phyloP scores from a whole-genome alignment of 2,797 vertebrate species.

The Heliangelus exortis region DNA sequence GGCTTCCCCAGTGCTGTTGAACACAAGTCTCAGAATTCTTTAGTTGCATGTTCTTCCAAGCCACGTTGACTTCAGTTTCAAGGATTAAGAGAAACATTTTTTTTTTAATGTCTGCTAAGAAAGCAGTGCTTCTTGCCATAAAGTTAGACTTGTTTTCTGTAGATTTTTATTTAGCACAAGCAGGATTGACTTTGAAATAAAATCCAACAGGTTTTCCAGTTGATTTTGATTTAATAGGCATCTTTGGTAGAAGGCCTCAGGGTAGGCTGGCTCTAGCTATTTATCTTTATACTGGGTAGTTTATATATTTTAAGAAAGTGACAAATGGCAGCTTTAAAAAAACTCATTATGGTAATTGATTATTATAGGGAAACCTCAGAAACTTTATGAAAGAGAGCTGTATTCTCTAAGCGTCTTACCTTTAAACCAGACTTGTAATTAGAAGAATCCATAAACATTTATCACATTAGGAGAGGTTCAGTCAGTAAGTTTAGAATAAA shows the following conservation, averaged over 20 bases:
- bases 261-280: conserved; percentile 67
- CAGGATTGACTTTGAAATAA: conserved; percentile 74
- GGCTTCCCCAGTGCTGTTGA: background rate
- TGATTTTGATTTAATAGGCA: conserved; percentile 79
- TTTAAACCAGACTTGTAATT: conserved; percentile 80
- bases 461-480: conserved; percentile 71
- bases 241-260: conserved; percentile 68
- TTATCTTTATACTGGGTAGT: conserved; percentile 79
- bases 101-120: background rate
- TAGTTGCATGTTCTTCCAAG: background rate
- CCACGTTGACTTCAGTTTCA: background rate
- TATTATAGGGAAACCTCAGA: conserved; percentile 78
- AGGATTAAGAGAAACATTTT: background rate
- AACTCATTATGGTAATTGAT: conserved; percentile 84
- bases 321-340: conserved; percentile 82
- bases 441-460: conserved; percentile 81
- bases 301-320: conserved; percentile 84
- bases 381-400: conserved; percentile 74
- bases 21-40: background rate
- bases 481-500: conserved; percentile 72
- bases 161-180: conserved; percentile 32
- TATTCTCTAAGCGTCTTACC: conserved; percentile 75
- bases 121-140: background rate
- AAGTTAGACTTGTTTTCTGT: conserved; percentile 16
- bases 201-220: conserved; percentile 69